These are phyloP conservation scores for Cacoxenus indagator DNA, from an alignment of 2,888 invertebrate species.

Conservation along the genomic window DNA sequence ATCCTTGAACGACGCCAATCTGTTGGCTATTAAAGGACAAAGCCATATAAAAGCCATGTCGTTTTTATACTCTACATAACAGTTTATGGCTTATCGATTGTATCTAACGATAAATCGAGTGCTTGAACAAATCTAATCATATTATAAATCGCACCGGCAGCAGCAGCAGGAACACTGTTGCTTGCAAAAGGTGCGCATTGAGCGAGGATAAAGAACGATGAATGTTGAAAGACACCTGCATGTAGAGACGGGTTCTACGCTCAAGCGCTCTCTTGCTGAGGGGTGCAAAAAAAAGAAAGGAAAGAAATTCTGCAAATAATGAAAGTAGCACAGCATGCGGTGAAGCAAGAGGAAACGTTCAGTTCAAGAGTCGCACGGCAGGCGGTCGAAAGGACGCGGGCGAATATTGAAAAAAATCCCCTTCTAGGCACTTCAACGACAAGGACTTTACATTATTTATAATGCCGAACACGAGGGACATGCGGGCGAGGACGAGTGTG, in stretches of 20 bases:
- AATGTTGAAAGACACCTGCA: neutral
- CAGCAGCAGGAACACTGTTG: neutral
- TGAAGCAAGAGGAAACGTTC: neutral
- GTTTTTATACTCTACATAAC: neutral
- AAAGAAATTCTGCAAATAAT: neutral
- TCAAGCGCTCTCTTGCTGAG: neutral
- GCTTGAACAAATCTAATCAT: neutral
- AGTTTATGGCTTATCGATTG: neutral
- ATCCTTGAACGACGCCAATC: neutral
- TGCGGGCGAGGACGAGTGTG: neutral
- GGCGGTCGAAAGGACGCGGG: neutral
- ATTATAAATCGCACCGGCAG: neutral
- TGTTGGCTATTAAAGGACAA: neutral
- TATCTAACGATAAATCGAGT: neutral
- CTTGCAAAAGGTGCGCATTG: neutral
- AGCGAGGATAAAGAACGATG: neutral
- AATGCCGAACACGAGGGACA: conserved; percentile 7
- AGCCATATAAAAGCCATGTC: neutral
- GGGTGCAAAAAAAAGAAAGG: neutral
- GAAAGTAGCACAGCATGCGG: neutral
- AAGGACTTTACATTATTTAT: conserved; percentile 40
- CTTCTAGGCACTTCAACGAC: conserved; percentile 29
- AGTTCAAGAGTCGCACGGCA: neutral
- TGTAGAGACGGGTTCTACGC: no score
- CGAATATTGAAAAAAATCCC: neutral